Evolutionary conservation across 2,797 vertebrate species (phyloP), one percentile per base, ranked within the genome.

Genomic region (Luscinia luscinia): DNA sequence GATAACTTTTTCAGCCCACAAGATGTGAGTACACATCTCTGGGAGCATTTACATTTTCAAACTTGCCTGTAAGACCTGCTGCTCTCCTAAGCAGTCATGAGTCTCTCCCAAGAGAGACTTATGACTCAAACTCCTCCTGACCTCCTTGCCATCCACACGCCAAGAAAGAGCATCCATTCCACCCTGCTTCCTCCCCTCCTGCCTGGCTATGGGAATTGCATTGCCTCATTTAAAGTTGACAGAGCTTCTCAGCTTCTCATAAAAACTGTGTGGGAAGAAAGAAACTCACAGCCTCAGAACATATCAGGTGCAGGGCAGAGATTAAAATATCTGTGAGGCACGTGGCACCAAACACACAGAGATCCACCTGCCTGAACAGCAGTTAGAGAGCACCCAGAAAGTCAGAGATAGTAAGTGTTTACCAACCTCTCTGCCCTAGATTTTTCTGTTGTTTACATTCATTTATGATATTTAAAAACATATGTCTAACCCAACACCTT

Each of bases 261-360:
- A 79, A 88, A 77, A 87, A 57, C 30, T 52, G 70, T 1, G 15
- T 84, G 61, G 89, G 87, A 96, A 85, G 87, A 40, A 87, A 95
- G 59, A 45, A 91, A 76, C 52, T 54, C 3, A 1, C 22, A 82
- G 64, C n/a, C 51, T 90, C 68, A 55, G 74, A 93, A 91, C 36
- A 32, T 27, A 59, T 24, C 43, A 79, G 64, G 49, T 84, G 41
- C 84, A 84, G 54, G 91, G 58, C 93, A 96, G 83, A 82, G 83
- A 90, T 87, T 80, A 94, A 95, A 92, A 83, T 87, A 90, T 62
- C 90, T 64, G 72, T 30, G 72, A 91, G 40, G 63, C 84, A 93
- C 3, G 1, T 82, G 81, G 78, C 72, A 79, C 38, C 34, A 83
- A 88, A 54, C 26, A 67, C 62, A 62, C 24, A 34, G 51, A 72